Evolutionary conservation across 1,140 invertebrate genomes (phyloP), one percentile per base, ranked within the genome.

Genomic region (Apis laboriosa): DNA sequence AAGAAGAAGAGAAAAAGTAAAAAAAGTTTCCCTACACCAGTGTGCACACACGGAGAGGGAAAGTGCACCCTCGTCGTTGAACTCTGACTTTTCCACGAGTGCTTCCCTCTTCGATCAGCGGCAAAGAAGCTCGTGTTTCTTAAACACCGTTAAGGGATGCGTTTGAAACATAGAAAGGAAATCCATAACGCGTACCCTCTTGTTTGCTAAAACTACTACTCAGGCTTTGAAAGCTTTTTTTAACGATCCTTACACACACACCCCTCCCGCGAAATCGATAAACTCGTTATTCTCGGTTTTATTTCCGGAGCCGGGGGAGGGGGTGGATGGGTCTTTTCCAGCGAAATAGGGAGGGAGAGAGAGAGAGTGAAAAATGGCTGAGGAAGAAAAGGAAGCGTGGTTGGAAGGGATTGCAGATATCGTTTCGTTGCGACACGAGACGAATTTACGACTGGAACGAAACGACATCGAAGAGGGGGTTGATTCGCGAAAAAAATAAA

Each of bases 31-130:
- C 51, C 34, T 24, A 2, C 70, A 7, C 19, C 24, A 19, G 17
- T 55, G 19, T 60, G 19, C 60, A 72, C 28, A 56, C 70, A 56
- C 9, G 15, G 24, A 73, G 34, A 73, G 28, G 19, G 71, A 73
- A 55, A 58, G 60, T 76, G n/a, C 75, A 66, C 3, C 51, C 17
- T 66, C 49, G 17, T 66, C 49, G 75, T 55, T 66, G 75, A 77
- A 77, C 75, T 66, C 61, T 77, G 75, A 77, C 75, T 77, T 77
- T 77, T 77, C 51, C 51, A 3, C n/a, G 61, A 34, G 34, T 8
- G 28, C 64, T 60, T 56, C 28, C 43, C 28, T 43, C 55, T 58
- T 73, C 71, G 71, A n/a, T 19, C 19, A 49, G 9, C 56, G 49
- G 24, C 34, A 24, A n/a, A 19, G 11, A 34, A 55, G 9, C 55